These are phyloP conservation scores for Hylaeus anthracinus DNA, from an alignment of 1,140 invertebrate species.

Conservation along the genomic window DNA sequence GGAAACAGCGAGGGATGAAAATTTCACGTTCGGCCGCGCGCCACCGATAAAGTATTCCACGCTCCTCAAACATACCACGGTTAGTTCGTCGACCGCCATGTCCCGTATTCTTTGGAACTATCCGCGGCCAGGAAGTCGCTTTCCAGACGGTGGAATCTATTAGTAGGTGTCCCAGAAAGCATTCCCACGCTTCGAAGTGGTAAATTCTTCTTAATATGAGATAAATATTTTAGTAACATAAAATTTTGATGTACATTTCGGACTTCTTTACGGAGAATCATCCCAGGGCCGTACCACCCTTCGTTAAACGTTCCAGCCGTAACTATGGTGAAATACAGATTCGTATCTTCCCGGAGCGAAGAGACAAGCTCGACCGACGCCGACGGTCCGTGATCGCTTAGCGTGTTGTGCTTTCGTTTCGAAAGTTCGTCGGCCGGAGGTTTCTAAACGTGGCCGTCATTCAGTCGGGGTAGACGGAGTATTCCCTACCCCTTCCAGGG, in stretches of 20 bases:
- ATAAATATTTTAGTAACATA: too few species aligned
- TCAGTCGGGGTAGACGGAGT: slow-evolving; percentile 19
- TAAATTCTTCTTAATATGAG: too few species aligned
- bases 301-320: too few species aligned
- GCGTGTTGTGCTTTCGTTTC: slow-evolving; percentile 14
- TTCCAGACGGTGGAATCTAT: too few species aligned
- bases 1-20: slow-evolving; percentile 8
- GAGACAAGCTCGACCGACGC: background rate
- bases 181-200: too few species aligned
- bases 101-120: background rate
- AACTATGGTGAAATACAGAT: too few species aligned
- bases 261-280: too few species aligned
- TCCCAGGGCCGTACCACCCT: too few species aligned
- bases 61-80: background rate
- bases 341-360: background rate
- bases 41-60: slow-evolving; percentile 16
- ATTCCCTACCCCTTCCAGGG: background rate
- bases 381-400: too few species aligned
- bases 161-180: too few species aligned
- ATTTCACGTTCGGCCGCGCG: slow-evolving; percentile 14
- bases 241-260: too few species aligned
- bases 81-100: background rate
- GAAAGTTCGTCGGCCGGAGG: slow-evolving; percentile 33
- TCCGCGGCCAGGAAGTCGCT: background rate
- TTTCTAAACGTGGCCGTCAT: slow-evolving; percentile 42